phyloP scores from a whole-genome alignment of 2,113 vertebrate genomes.

The Onychostruthus taczanowskii region DNA sequence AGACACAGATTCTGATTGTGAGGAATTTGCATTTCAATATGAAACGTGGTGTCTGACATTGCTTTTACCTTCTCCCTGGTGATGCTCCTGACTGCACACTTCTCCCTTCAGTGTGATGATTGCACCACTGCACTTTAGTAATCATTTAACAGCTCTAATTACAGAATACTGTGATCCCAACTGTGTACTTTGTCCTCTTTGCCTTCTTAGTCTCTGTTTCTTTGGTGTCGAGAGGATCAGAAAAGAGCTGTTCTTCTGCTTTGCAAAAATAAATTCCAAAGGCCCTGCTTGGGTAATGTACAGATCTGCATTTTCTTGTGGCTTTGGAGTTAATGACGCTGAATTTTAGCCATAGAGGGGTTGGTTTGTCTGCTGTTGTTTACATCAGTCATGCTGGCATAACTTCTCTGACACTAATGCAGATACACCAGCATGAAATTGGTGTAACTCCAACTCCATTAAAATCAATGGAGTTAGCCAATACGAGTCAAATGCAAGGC shows the following conservation, averaged over 20 bases:
- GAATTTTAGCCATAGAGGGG: neutral
- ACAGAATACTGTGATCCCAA: slow-evolving; percentile 30
- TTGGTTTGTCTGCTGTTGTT: neutral
- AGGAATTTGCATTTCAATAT: slow-evolving; percentile 29
- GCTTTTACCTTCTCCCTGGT: slow-evolving; percentile 6
- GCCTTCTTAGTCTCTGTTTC: neutral
- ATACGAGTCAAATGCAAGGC: neutral
- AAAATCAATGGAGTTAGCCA: neutral
- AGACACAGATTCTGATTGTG: neutral
- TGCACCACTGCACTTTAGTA: slow-evolving; percentile 45
- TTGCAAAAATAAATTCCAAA: neutral
- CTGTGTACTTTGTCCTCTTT: slow-evolving; percentile 74
- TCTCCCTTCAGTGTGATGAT: slow-evolving; percentile 16
- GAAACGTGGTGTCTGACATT: neutral
- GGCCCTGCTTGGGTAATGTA: slow-evolving; percentile 53
- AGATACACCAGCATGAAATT: slow-evolving; percentile 2
- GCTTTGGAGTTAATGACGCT: neutral
- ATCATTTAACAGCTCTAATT: slow-evolving; percentile 70
- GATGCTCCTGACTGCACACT: neutral
- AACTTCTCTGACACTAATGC: slow-evolving; percentile 12
- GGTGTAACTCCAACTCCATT: slow-evolving; percentile 37
- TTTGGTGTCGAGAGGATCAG: neutral
- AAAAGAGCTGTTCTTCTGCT: neutral
- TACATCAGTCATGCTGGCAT: neutral
- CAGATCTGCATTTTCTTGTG: neutral